phyloP scores from a whole-genome alignment of 2,888 invertebrate genomes.

The Drosophila limbata region DNA sequence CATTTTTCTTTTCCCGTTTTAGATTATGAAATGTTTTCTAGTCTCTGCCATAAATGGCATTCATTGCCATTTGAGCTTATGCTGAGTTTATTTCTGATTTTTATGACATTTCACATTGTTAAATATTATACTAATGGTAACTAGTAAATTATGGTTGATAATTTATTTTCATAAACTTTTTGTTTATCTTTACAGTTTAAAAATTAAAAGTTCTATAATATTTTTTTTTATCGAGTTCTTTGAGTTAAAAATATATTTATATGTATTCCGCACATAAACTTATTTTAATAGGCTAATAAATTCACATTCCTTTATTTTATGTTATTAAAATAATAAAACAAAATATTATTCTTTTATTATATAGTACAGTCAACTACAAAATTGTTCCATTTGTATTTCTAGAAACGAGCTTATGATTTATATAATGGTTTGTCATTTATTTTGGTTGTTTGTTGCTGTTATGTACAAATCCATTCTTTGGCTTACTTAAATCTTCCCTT shows the following conservation, averaged over 20 bases:
- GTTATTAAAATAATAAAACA: no score
- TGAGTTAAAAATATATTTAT: no score
- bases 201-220: not conserved
- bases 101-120: constrained; percentile 4
- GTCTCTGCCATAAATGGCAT: constrained; percentile 49
- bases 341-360: no score
- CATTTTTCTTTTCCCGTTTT: constrained; percentile 11
- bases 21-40: constrained; percentile 46
- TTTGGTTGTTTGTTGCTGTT: constrained; percentile 11
- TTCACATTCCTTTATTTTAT: no score
- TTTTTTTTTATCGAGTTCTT: no score
- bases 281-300: no score
- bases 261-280: no score
- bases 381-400: constrained; percentile 3
- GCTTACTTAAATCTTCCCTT: constrained; percentile 35
- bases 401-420: constrained; percentile 31
- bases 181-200: not conserved
- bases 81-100: constrained; percentile 38
- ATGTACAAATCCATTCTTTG: constrained; percentile 9
- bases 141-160: not conserved
- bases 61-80: constrained; percentile 43
- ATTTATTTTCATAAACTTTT: not conserved
- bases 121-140: not conserved
- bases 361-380: not conserved
- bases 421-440: constrained; percentile 35